Conservation (phyloP, 2,113 vertebrate genomes). For the Notarius lentiginosus region DNA sequence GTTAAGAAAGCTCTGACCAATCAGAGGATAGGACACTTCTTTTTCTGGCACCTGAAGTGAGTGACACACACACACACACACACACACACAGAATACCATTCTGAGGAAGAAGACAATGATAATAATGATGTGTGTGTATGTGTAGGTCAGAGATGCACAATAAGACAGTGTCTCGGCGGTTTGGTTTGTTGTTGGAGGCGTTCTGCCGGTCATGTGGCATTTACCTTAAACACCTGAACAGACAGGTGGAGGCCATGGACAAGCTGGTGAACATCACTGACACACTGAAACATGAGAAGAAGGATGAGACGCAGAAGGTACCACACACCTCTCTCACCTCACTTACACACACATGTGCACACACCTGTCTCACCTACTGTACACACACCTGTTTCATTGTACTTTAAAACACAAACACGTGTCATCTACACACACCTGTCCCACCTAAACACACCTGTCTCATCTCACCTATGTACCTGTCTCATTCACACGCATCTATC, state of each 20-base stretch:
- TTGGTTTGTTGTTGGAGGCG: constrained; percentile 68
- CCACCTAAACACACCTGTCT: not conserved
- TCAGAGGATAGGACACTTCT: constrained; percentile 68
- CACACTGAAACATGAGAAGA: constrained; percentile 78
- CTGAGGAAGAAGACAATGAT: not conserved
- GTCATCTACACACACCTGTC: not conserved
- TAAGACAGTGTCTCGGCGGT: constrained; percentile 66
- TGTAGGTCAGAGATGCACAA: constrained; percentile 71
- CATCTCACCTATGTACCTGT: not conserved
- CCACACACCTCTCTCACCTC: not conserved
- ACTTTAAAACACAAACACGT: too few relatives aligned
- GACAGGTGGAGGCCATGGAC: constrained; percentile 80
- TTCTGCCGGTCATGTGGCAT: constrained; percentile 70
- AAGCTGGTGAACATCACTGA: constrained; percentile 78
- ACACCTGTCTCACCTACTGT: not conserved
- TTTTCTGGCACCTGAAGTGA: constrained; percentile 70
- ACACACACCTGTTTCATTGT: not conserved
- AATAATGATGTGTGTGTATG: not conserved
- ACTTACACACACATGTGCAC: too few relatives aligned
- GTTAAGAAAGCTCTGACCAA: constrained; percentile 70
- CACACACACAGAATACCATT: not conserved
- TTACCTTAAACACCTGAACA: constrained; percentile 71
- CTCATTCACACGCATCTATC: not conserved
- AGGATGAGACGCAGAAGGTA: constrained; percentile 79
- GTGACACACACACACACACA: constrained; percentile 22